These are phyloP conservation scores for Galeopsomyia nigrocyanea DNA, from an alignment of 2,888 invertebrate genomes.

Conservation along the genomic window DNA sequence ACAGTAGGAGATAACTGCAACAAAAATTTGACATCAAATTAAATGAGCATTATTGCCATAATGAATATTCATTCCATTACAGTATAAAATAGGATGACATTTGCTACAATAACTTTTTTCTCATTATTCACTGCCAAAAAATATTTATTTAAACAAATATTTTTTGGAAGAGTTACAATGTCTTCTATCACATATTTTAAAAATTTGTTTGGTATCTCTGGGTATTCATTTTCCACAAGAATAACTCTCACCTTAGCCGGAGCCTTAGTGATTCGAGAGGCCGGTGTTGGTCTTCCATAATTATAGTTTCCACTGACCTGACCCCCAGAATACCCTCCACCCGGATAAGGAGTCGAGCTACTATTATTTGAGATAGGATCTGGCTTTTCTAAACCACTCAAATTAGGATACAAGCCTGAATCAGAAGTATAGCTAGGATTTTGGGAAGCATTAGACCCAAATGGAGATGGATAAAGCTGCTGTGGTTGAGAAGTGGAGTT, in stretches of 20 bases:
- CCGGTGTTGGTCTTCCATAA: slow-evolving; percentile 54
- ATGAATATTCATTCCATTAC: too few species aligned
- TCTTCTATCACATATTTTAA: slow-evolving; percentile 2
- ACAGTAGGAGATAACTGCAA: slow-evolving; percentile 69
- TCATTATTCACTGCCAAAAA: too few species aligned
- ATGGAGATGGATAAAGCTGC: slow-evolving; percentile 32
- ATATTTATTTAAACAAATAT: too few species aligned
- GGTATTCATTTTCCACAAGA: slow-evolving; percentile 15
- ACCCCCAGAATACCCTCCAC: slow-evolving; percentile 62
- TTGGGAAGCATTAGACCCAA: slow-evolving; percentile 29
- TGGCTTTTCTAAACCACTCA: slow-evolving; percentile 46
- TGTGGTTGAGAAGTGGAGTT: slow-evolving; percentile 32
- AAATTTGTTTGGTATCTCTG: slow-evolving; percentile 27
- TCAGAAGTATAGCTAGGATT: slow-evolving; percentile 34
- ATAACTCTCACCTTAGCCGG: slow-evolving; percentile 61
- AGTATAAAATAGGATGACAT: too few species aligned
- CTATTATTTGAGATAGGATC: slow-evolving; percentile 47
- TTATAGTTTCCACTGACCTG: slow-evolving; percentile 59
- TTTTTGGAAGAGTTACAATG: too few species aligned
- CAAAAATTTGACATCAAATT: slow-evolving; percentile 23
- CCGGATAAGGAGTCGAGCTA: slow-evolving; percentile 51
- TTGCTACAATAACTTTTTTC: too few species aligned
- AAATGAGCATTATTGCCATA: too few species aligned
- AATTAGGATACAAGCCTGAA: slow-evolving; percentile 51
- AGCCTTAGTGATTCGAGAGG: slow-evolving; percentile 59